phyloP scores from a whole-genome alignment of 2,113 vertebrate species.

The Sinocyclocheilus maitianheensis region DNA sequence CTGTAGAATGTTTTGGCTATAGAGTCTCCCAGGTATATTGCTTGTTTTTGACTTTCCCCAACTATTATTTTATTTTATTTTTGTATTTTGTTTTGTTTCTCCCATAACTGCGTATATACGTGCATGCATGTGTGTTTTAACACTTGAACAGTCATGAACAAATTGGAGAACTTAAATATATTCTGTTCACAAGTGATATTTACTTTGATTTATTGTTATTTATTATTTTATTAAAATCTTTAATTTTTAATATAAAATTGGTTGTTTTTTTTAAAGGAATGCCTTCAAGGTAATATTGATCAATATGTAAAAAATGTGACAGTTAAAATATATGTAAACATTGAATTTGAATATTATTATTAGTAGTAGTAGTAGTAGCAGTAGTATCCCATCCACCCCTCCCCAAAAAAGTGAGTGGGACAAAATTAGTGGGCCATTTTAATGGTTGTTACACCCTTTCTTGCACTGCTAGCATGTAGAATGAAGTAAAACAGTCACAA shows the following conservation, averaged over 20 bases:
- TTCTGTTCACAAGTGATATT: neutral
- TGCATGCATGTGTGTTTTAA: neutral
- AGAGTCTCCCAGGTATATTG: neutral
- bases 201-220: neutral
- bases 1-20: neutral
- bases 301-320: no score
- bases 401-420: neutral
- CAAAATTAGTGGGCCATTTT: neutral
- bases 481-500: neutral
- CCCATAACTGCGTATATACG: neutral
- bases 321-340: neutral
- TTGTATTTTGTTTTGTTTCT: neutral
- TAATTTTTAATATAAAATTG: no score
- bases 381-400: no score
- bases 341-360: neutral
- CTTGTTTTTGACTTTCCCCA: neutral
- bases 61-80: neutral
- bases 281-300: no score
- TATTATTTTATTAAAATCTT: no score
- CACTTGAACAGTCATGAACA: neutral
- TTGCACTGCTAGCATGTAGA: neutral
- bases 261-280: no score
- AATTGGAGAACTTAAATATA: no score
- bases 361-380: neutral
- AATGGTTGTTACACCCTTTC: neutral